Base-by-base conservation (phyloP, 1,140 invertebrate genomes). In the Drosophila pectinifera region DNA sequence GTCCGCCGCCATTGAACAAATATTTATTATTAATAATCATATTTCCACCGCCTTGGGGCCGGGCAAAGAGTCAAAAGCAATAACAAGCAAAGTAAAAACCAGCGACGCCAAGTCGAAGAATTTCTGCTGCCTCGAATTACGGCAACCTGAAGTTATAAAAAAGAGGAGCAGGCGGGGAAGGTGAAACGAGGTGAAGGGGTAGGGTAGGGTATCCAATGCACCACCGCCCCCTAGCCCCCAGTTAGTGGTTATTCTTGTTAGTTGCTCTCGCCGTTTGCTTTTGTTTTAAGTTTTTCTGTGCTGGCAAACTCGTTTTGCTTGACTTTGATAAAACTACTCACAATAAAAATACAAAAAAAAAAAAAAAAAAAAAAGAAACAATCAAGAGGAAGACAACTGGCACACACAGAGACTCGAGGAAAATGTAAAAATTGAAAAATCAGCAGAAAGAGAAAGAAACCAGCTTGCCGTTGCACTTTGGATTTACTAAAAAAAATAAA, bases 1-100 rank as follows among this genome's bases (percentile, higher is more conserved):
- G 34, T 43, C 22, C 28, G 45, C 57, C 82, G 82, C 78, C 83
- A 78, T 86, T 86, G 61, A 80, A 73, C 72, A 88, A 88, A 86
- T 89, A 88, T 86, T 83, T 83, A 83, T 80, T 73, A 76, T 39
- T 67, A 83, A 82, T 86, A 78, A 78, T 86, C 70, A 67, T 82
- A 72, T 61, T 59, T 61, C 58, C 58, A 56, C 41, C 57, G 77
- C 51, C 59, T 72, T 55, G 51, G 59, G 28, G 48, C 48, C 48
- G 48, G 48, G 48, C 18, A 18, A 18, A 49, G 28, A 49, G 48
- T 49, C 26, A 18, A 49, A 49, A 49, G 48, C 55, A 24, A 36
- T 55, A 24, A 36, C 36, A 41, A 55, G 14, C 59, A 57, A 54
- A 69, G 18, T 61, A 70, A 49, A 34, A 24, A 72, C 74, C 43